Evolutionary conservation across 2,113 vertebrate genomes (phyloP), one percentile per base, ranked within the genome.

Genomic region (Eulemur rufifrons): DNA sequence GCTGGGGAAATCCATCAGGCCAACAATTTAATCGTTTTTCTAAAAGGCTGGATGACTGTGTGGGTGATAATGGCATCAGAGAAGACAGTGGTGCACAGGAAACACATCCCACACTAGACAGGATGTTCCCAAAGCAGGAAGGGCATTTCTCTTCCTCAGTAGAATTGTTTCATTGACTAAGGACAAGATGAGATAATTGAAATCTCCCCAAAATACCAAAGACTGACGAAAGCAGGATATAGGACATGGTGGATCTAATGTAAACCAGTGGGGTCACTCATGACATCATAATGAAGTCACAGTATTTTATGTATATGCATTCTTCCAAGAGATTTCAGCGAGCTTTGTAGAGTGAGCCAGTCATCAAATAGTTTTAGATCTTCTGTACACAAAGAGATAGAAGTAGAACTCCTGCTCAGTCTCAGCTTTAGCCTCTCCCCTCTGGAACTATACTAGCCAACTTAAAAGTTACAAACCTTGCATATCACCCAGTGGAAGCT

Each of bases 141-240:
- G 74, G 66, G 61, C 87, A 94, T 73, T 97, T 94, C 71, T 97
- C 88, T 96, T 96, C 96, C 95, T 97, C 37, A 0, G 20, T 81
- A 89, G 92, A 92, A 94, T 95, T 95, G 84, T 95, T 97, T 95
- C 95, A 97, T 95, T 87, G 69, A 93, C 91, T 86, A 76, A 97
- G 54, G 87, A 87, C 56, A 89, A 84, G 92, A 96, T 97, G 97
- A 97, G 90, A 95, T 97, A 63, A 96, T 63, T 97, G 92, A 97
- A 97, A 97, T 98, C 64, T 97, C 97, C 97, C 97, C 93, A 96
- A 98, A 97, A 98, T 96, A 96, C 92, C 95, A 17, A 66, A 73
- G 92, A 85, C 80, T 96, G 94, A 91, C 2, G 52, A 92, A 96
- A 85, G 86, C 95, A 94, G 96, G 96, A 95, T 97, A 86, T 76